phyloP scores from a whole-genome alignment of 2,797 vertebrate genomes.

The Trachops cirrhosus region DNA sequence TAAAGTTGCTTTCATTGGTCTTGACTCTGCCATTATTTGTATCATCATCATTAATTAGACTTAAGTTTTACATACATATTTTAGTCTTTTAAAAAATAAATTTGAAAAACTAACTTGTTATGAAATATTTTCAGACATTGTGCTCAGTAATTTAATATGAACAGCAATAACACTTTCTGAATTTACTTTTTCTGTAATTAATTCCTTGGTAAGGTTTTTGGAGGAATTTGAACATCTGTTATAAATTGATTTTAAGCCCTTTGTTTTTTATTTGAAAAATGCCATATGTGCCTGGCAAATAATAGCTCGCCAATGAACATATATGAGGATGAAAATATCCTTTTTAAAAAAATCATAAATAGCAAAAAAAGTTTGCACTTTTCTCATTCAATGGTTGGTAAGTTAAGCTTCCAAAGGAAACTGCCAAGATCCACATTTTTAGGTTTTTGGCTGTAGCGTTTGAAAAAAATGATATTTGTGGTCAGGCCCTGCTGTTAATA shows the following conservation, averaged over 20 bases:
- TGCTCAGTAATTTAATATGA: neutral
- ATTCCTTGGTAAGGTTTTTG: constrained; percentile 3
- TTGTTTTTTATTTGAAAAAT: constrained; percentile 46
- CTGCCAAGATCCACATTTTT: constrained; percentile 27
- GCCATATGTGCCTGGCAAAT: neutral
- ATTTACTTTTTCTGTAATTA: constrained; percentile 31
- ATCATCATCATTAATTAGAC: neutral
- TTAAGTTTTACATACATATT: neutral
- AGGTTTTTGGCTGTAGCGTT: constrained; percentile 15
- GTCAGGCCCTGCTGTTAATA: neutral
- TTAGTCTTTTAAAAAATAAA: constrained; percentile 36
- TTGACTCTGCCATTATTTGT: neutral
- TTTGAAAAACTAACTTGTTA: constrained; percentile 44
- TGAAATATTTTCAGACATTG: neutral
- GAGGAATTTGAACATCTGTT: constrained; percentile 23
- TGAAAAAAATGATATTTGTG: constrained; percentile 33
- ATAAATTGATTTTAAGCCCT: constrained; percentile 14
- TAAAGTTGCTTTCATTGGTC: constrained; percentile 13
- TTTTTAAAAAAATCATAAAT: neutral
- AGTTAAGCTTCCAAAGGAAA: constrained; percentile 47
- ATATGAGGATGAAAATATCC: neutral
- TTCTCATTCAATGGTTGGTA: neutral
- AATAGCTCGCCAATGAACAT: neutral
- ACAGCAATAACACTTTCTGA: neutral
- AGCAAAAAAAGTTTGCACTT: constrained; percentile 14